These are phyloP conservation scores for Ormyrus nitidulus DNA, from an alignment of 2,888 invertebrate species.

Conservation along the genomic window DNA sequence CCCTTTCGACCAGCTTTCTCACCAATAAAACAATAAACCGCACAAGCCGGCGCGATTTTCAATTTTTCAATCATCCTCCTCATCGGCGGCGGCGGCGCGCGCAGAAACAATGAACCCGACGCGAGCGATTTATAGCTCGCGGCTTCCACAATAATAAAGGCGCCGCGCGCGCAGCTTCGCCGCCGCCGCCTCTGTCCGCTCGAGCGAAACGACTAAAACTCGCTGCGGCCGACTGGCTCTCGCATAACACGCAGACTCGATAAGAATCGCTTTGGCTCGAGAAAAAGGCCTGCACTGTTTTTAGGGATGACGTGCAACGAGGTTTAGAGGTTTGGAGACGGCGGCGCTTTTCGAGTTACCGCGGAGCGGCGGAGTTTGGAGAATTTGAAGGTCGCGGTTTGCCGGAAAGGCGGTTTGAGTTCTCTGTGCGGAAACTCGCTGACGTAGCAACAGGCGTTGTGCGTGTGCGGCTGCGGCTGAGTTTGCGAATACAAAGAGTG, in stretches of 20 bases:
- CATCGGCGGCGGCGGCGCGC: background rate
- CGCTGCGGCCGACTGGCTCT: background rate
- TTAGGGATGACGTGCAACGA: too few relatives aligned
- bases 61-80: constrained; percentile 39
- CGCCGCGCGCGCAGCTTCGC: background rate
- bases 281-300: background rate
- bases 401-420: background rate
- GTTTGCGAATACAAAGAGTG: too few relatives aligned
- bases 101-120: constrained; percentile 38
- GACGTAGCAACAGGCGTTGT: constrained; percentile 1
- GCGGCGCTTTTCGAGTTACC: background rate
- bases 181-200: constrained; percentile 3
- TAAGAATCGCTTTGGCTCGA: constrained; percentile 22
- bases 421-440: background rate
- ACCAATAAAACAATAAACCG: background rate
- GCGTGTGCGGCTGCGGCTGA: too few relatives aligned
- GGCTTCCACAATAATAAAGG: constrained; percentile 8
- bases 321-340: too few relatives aligned
- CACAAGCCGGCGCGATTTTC: background rate
- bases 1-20: constrained; percentile 8
- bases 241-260: constrained; percentile 13
- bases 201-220: constrained; percentile 17
- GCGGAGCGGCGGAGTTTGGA: background rate
- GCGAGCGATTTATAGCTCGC: constrained; percentile 25
- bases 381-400: constrained; percentile 17